Evolutionary conservation across 2,797 vertebrate genomes (phyloP).

Genomic region (Potorous gilbertii): DNA sequence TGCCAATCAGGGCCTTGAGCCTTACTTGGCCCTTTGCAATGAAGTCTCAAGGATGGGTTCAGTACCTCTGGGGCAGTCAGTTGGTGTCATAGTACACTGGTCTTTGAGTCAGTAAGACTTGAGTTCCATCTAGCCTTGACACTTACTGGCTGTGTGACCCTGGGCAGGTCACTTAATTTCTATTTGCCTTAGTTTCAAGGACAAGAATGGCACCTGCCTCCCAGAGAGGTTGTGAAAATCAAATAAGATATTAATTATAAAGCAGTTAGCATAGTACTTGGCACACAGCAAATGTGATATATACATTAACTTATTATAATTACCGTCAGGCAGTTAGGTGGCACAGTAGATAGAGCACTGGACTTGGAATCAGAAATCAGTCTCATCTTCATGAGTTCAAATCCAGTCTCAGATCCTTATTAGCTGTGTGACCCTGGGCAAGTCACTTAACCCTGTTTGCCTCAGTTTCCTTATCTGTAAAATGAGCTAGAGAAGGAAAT

Average conservation of each 20-base stretch:
- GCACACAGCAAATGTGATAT: background rate
- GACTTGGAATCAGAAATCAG: background rate
- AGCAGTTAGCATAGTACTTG: background rate
- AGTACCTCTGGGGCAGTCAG: background rate
- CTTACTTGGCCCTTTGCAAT: background rate
- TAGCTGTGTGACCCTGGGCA: background rate
- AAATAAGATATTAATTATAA: background rate
- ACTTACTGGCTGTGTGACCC: background rate
- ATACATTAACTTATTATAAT: too few species aligned
- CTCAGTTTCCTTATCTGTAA: background rate
- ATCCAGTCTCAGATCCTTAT: background rate
- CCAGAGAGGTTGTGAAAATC: background rate
- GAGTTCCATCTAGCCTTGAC: background rate
- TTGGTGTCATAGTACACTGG: too few species aligned
- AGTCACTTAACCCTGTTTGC: background rate
- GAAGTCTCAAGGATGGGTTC: background rate
- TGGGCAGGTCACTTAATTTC: background rate
- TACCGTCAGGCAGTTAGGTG: background rate
- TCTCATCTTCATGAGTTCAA: background rate
- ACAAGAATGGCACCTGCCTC: background rate
- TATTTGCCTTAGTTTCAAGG: background rate
- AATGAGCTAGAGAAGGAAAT: background rate
- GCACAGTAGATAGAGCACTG: background rate
- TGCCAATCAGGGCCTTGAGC: background rate
- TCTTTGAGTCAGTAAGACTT: too few species aligned